phyloP scores from a whole-genome alignment of 2,888 invertebrate genomes.

The Gastracanthus pulcherrimus region DNA sequence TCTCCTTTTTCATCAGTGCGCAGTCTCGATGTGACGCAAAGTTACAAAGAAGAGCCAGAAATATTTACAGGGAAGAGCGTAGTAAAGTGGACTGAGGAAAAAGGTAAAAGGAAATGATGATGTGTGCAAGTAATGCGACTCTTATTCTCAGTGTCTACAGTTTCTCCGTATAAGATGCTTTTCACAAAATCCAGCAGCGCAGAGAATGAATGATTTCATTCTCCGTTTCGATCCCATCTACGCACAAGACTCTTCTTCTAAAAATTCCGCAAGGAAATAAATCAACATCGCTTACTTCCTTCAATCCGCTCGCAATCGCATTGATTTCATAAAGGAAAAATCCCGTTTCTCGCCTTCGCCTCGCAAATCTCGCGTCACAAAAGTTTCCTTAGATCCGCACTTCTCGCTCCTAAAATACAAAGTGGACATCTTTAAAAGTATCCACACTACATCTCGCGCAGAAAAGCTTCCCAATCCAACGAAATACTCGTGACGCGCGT shows the following conservation, averaged over 20 bases:
- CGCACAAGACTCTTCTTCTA: background rate
- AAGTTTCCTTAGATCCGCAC: background rate
- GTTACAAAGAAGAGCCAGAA: conserved; percentile 11
- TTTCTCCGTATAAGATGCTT: conserved; percentile 4
- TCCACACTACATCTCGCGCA: conserved; percentile 25
- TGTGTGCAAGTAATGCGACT: background rate
- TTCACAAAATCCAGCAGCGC: too few relatives aligned
- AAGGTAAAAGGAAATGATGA: conserved; percentile 17
- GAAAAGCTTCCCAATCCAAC: background rate
- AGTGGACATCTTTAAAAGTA: conserved; percentile 28
- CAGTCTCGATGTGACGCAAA: conserved; percentile 15
- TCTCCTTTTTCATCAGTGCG: conserved; percentile 30
- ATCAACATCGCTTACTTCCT: background rate
- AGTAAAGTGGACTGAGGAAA: conserved; percentile 24
- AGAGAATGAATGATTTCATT: too few relatives aligned
- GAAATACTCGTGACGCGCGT: background rate
- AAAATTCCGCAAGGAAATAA: background rate
- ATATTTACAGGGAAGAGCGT: conserved; percentile 39
- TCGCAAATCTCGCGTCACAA: background rate
- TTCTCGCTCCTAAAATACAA: conserved; percentile 11
- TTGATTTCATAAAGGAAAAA: background rate
- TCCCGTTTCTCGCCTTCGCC: background rate
- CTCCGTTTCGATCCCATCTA: too few relatives aligned
- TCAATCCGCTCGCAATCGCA: background rate
- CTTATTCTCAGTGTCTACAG: conserved; percentile 28